phyloP scores from a whole-genome alignment of 2,113 vertebrate species.

The Hepsetus odoe region DNA sequence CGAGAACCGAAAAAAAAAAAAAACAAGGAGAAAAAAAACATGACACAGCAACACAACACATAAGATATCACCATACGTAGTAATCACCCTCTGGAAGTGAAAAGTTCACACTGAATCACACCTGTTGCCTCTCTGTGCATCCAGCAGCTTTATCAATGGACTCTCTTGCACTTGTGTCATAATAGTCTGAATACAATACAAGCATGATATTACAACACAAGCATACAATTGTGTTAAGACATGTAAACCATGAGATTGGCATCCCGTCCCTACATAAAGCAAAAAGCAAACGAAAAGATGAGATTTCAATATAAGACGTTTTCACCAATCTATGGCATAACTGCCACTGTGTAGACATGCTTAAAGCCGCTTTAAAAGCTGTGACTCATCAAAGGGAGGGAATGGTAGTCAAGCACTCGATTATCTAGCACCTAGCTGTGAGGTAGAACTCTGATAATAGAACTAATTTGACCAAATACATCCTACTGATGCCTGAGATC shows the following conservation, averaged over 20 bases:
- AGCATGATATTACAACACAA: slow-evolving; percentile 7
- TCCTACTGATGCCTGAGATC: too few relatives aligned
- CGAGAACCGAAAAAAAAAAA: too few relatives aligned
- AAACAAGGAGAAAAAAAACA: too few relatives aligned
- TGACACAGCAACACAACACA: too few relatives aligned
- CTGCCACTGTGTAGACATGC: too few relatives aligned
- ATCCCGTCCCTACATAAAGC: background rate
- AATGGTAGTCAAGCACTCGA: too few relatives aligned
- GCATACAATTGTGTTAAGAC: background rate
- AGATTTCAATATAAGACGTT: background rate
- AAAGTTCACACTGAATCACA: slow-evolving; percentile 28
- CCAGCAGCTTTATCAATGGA: background rate
- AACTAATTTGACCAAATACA: too few relatives aligned
- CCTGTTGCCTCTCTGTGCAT: background rate
- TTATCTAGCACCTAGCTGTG: too few relatives aligned
- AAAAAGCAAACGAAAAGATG: background rate
- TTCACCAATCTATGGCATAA: too few relatives aligned
- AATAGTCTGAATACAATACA: slow-evolving; percentile 7
- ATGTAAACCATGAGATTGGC: background rate
- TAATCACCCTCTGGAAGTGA: slow-evolving; percentile 31
- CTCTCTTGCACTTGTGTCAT: background rate
- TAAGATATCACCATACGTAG: background rate
- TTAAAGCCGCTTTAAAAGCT: too few relatives aligned
- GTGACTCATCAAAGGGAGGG: too few relatives aligned
- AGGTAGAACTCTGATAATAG: too few relatives aligned